Percentiles rank a stretch among this genome's conserved stretches.
Conservation (phyloP, 2,888 invertebrate species). For the Amphimallon solstitiale region DNA sequence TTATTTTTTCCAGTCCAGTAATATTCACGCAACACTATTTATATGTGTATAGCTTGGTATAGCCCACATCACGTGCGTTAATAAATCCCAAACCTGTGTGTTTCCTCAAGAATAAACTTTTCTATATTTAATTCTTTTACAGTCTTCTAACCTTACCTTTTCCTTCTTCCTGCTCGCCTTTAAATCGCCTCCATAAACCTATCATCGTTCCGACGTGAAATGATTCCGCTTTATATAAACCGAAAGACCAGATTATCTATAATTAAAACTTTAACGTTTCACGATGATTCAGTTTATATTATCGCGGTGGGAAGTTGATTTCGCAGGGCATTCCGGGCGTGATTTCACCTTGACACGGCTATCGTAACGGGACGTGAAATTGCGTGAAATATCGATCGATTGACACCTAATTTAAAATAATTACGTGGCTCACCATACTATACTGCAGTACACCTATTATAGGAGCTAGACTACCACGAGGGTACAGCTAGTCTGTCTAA, state of each 20-base stretch:
- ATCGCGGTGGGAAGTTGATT: not conserved
- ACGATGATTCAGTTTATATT: not conserved
- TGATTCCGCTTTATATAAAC: not conserved
- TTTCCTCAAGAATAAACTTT: constrained; percentile 12
- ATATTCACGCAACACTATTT: constrained; percentile 8
- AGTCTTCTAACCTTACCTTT: constrained; percentile 2
- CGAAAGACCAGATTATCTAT: constrained; percentile 1
- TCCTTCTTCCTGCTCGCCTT: not conserved
- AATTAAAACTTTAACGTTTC: constrained; percentile 15
- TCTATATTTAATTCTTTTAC: constrained; percentile 6
- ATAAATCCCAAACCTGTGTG: not conserved
- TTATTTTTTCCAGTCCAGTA: constrained; percentile 21
- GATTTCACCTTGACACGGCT: constrained; percentile 20
- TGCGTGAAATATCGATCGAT: constrained; percentile 27
- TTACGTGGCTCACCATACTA: not conserved
- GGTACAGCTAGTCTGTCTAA: constrained; percentile 3
- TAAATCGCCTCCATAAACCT: not conserved
- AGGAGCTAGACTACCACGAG: constrained; percentile 3
- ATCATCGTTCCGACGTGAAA: not conserved
- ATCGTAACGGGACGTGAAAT: not conserved
- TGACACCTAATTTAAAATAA: constrained; percentile 19
- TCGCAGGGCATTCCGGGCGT: not conserved
- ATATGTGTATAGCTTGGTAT: not conserved
- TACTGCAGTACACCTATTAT: constrained; percentile 10
- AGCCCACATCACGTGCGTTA: too few species aligned